Evolutionary conservation across 2,113 vertebrate genomes (phyloP).

Genomic region (Apeltes quadracus): DNA sequence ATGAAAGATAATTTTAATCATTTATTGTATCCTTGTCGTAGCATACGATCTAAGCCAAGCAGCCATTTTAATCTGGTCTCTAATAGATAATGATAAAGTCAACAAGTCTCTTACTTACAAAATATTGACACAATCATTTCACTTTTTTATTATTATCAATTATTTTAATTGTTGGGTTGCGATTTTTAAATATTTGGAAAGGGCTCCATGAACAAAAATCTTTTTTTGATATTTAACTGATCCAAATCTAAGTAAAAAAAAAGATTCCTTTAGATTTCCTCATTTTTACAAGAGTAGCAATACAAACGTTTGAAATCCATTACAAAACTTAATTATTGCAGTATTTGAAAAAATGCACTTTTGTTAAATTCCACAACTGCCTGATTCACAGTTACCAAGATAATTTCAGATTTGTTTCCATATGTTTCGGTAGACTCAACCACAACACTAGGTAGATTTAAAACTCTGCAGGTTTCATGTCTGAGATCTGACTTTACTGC

Average conservation of each 20-base stretch:
- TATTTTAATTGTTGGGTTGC: background rate
- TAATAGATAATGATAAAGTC: slow-evolving; percentile 1
- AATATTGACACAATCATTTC: background rate
- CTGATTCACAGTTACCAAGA: background rate
- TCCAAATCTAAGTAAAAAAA: background rate
- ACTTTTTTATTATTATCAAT: background rate
- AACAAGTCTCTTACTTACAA: background rate
- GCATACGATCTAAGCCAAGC: background rate
- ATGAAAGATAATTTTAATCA: background rate
- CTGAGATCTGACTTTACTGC: slow-evolving; percentile 1
- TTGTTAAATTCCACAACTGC: background rate
- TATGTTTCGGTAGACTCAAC: background rate
- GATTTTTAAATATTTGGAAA: background rate
- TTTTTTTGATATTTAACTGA: background rate
- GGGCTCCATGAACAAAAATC: background rate
- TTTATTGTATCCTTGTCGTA: background rate
- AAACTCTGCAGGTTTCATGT: background rate
- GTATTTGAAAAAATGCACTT: background rate
- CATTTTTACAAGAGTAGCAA: too few relatives aligned
- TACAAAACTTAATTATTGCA: background rate
- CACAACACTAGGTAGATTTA: background rate
- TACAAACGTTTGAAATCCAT: background rate
- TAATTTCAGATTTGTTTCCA: background rate
- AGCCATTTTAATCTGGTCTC: background rate
- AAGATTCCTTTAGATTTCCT: background rate